Base-by-base conservation (phyloP, 2,797 vertebrate genomes). In the Gambelia wislizenii region DNA sequence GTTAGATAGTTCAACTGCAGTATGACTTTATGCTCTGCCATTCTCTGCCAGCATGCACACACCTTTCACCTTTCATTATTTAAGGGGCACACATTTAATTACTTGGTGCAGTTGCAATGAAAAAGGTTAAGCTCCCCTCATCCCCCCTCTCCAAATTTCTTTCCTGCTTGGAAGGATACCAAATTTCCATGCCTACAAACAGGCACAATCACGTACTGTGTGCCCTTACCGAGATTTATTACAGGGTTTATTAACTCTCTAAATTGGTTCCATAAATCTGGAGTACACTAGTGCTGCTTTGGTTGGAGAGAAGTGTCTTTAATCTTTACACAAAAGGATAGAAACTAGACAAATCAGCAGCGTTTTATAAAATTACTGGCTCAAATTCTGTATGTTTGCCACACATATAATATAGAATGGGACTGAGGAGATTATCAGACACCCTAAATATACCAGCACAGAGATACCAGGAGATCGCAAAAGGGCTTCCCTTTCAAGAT, bases 211-310 rank as follows among this genome's bases (percentile, higher is more conserved):
- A 90, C 93, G 92, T 93, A 93, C 90, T 92, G 90, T 93, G 93
- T 96, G 95, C 96, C 95, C 94, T 92, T 95, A 93, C 91, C 92
- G 95, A 96, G 95, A 96, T 96, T 96, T 96, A 96, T 91, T 90
- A 90, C 6, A 87, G 87, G 93, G 92, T 95, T 96, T 96, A 96
- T 96, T 96, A 96, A 96, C 95, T 95, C 94, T 93, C 94, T 95
- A 95, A 96, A 96, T 95, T 96, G 90, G 92, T 92, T 95, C 95
- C 94, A 96, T 96, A 96, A 96, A 96, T 96, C 96, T 96, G 89
- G 91, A 87, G 90, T 89, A 91, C 86, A 85, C 84, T 47, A 86
- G 87, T 27, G 3, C 90, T 94, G 86, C 94, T 96, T 69, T 94
- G 93, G 88, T 91, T 84, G 94, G 93, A 91, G 77, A 94, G 94